Conservation (phyloP, 2,113 vertebrate genomes). For the Phrynosoma blainvillii region DNA sequence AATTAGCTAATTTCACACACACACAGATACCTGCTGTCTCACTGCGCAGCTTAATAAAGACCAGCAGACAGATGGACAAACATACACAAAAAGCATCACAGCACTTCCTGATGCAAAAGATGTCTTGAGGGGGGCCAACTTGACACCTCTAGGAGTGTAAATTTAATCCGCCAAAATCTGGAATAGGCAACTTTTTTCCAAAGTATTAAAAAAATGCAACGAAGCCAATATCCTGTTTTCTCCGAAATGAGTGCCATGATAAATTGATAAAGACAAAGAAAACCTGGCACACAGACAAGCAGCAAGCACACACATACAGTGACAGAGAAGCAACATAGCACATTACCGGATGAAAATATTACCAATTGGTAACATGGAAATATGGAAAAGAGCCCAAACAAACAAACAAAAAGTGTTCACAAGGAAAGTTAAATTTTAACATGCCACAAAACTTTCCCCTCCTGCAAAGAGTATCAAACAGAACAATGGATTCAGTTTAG, state of each 20-base stretch:
- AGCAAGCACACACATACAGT: constrained; percentile 67
- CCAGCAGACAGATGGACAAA: constrained; percentile 79
- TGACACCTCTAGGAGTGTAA: constrained; percentile 70
- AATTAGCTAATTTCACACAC: constrained; percentile 86
- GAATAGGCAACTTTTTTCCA: constrained; percentile 62
- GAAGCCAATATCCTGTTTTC: constrained; percentile 71
- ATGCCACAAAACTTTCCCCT: constrained; percentile 55
- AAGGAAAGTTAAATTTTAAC: constrained; percentile 57
- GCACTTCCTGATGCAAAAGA: constrained; percentile 68
- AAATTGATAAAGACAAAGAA: constrained; percentile 79
- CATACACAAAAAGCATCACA: constrained; percentile 69
- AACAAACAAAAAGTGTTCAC: constrained; percentile 24
- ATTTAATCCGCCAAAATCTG: constrained; percentile 65
- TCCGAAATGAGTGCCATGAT: constrained; percentile 74
- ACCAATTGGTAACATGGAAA: constrained; percentile 55
- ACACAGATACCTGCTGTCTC: constrained; percentile 79
- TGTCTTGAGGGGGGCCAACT: constrained; percentile 39
- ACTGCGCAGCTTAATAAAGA: constrained; percentile 77
- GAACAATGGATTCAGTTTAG: constrained; percentile 28
- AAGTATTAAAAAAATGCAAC: constrained; percentile 45
- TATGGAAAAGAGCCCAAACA: constrained; percentile 52
- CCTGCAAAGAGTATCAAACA: constrained; percentile 8
- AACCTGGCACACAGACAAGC: constrained; percentile 75
- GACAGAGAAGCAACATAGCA: constrained; percentile 71
- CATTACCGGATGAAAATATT: constrained; percentile 68